Evolutionary conservation across 2,888 invertebrate species (phyloP), one percentile per base, ranked within the genome.

Genomic region (Frankliniella fusca): DNA sequence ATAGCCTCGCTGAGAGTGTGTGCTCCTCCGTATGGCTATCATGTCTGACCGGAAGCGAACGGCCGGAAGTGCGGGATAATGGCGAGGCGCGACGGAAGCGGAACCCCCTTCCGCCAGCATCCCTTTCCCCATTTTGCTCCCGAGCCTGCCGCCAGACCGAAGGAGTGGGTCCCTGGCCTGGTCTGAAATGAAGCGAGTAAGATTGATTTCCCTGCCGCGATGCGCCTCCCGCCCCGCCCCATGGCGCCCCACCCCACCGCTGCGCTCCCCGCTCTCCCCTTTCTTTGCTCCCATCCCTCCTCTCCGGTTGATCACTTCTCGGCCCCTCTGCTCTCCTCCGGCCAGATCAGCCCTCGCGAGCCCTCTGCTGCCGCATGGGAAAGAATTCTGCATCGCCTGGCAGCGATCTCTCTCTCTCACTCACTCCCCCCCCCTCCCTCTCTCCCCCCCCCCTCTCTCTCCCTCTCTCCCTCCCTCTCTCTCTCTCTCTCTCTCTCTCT

Each of bases 41-140:
- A 61, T 61, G 15, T 61, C n/a, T 61, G 61, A 61, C 61, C 61
- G 70, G 70, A 70, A 70, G 70, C n/a, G 70, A 23, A 70, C n/a
- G 70, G 70, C 70, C 70, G 70, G 61, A 61, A 20, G 61, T 61
- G 23, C 61, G 61, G 61, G 61, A 20, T n/a, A 61, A 61, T 61
- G n/a, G 61, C 61, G 61, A n/a, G 61, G 9, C 23, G 70, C 23
- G 70, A 23, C 23, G 70, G 23, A 70, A 70, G 70, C 9, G 54
- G 54, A 54, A 2, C 70, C 27, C 70, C 27, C 27, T 76, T 23
- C 70, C 27, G 11, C 27, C 12, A 3, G 23, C 23, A 20, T 70
- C 23, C 23, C 70, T 70, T 23, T 70, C 70, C 11, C 65, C 23
- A 8, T 70, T 23, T 70, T 23, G 11, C 70, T 70, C 70, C 11